Evolutionary conservation across 2,888 invertebrate species (phyloP).

Genomic region (Lasioglossum figueresi): DNA sequence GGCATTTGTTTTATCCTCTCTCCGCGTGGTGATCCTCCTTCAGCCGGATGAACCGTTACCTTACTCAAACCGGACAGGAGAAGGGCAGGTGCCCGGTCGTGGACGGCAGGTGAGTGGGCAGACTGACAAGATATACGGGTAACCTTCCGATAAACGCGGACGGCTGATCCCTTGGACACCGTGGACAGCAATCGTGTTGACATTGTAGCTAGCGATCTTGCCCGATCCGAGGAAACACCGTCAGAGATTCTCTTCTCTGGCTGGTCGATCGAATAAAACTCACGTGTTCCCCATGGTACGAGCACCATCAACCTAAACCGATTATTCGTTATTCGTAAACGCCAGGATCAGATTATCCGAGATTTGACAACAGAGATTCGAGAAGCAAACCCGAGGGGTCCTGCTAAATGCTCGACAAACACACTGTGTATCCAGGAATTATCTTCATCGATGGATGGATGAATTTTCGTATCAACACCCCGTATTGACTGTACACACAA

Average conservation of each 20-base stretch:
- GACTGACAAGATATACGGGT: slow-evolving; percentile 29
- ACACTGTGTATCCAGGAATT: not conserved
- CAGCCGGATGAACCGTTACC: slow-evolving; percentile 56
- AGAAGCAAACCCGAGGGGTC: not conserved
- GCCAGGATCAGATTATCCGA: not conserved
- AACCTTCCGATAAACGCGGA: slow-evolving; percentile 45
- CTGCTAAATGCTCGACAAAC: not conserved
- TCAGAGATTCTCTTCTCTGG: not conserved
- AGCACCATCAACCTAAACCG: not conserved
- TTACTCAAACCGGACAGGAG: slow-evolving; percentile 55
- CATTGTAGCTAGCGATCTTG: not conserved
- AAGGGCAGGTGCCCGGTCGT: slow-evolving; percentile 48
- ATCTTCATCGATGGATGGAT: not conserved
- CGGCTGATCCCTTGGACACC: slow-evolving; percentile 25
- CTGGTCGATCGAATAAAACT: not conserved
- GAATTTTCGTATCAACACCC: not conserved
- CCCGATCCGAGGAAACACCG: not conserved
- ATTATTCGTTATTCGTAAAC: not conserved
- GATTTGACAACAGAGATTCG: not conserved
- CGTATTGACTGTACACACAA: not conserved
- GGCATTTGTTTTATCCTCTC: slow-evolving; percentile 8
- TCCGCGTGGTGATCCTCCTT: slow-evolving; percentile 18
- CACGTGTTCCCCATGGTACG: not conserved
- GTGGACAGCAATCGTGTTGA: slow-evolving; percentile 30
- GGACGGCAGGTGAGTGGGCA: slow-evolving; percentile 44